Base-by-base conservation (phyloP, 2,797 vertebrate genomes). In the Molossus alvarezi region DNA sequence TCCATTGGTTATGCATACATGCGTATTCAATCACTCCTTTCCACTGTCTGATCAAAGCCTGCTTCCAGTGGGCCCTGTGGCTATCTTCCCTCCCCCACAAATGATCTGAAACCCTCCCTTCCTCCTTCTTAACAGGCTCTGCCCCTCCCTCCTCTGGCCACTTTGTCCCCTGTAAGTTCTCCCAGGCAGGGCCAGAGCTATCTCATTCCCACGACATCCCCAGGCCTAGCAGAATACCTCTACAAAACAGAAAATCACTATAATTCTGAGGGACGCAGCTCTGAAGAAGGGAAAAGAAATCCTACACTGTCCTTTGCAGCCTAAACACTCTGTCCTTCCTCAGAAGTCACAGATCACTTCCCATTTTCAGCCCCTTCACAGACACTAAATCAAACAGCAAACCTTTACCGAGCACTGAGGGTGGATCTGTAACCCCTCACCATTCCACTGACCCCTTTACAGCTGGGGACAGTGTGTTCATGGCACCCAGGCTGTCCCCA, bases 41-140 rank as follows among this genome's bases (percentile, higher is more conserved):
- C 20, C 4, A 18, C 12, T n/a, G 45, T 89, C 41, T 80, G 55
- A 89, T 45, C 14, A 64, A 69, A 92, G 87, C 13, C 33, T 71
- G 21, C 25, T 72, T 53, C 6, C 57, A 29, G 1, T 13, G n/a
- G 71, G 64, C 64, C 23, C 27, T 6, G 9, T 51, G 55, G 29
- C 37, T 23, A 0, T n/a, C 33, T 51, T 33, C 33, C 7, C 12
- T 65, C 0, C 60, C 33, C 9, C 5, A 21, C 11, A 4, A 9
- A 27, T 8, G 33, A 9, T 25, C 69, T 33, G 37, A 84, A 55
- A 48, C 0, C 0, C 3, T n/a, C 58, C 29, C 58, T 57, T 65
- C 21, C 41, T 67, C 15, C 20, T 62, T 29, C 18, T 65, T 83
- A 48, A 27, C 15, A 13, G 13, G 33, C 3, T 21, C 48, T 41